These are phyloP conservation scores for Rhyzopertha dominica DNA, from an alignment of 1,140 invertebrate species.

Conservation along the genomic window DNA sequence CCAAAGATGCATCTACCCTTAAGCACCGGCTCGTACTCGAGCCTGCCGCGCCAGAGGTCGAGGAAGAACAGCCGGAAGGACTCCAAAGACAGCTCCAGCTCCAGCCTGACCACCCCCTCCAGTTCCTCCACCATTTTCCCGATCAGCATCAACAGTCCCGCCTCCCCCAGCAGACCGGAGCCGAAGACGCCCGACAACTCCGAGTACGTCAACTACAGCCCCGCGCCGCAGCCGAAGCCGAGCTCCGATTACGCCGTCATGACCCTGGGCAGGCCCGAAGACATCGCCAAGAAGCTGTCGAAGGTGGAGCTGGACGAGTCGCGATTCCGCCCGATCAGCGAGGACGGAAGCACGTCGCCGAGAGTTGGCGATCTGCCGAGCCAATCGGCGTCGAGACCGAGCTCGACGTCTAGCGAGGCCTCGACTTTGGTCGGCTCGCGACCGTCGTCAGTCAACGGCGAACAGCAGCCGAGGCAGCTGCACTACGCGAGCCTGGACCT, in stretches of 20 bases:
- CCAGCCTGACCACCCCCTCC: conserved; percentile 50
- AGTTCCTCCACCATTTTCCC: conserved; percentile 57
- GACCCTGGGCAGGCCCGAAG: conserved; percentile 36
- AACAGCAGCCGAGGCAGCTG: conserved; percentile 46
- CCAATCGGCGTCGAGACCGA: conserved; percentile 40
- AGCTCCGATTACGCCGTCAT: conserved; percentile 43
- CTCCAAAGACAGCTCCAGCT: conserved; percentile 46
- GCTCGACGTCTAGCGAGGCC: conserved; percentile 37
- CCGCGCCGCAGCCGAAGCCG: conserved; percentile 14
- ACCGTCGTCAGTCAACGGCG: conserved; percentile 47
- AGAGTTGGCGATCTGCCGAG: conserved; percentile 9
- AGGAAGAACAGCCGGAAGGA: conserved; percentile 38
- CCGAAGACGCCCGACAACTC: conserved; percentile 33
- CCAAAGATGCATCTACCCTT: conserved; percentile 43
- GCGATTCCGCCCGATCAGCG: conserved; percentile 32
- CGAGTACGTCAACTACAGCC: conserved; percentile 43
- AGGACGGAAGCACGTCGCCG: conserved; percentile 21
- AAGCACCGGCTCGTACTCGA: conserved; percentile 38
- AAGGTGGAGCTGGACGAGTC: conserved; percentile 17
- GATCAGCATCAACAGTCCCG: conserved; percentile 56
- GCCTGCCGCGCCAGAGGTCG: conserved; percentile 37
- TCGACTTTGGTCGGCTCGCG: conserved; percentile 43
- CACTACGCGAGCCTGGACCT: conserved; percentile 66
- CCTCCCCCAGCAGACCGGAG: conserved; percentile 49
- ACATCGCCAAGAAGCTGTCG: conserved; percentile 16